These are phyloP conservation scores for Notiomystis cincta DNA, from an alignment of 2,113 vertebrate species.

Conservation along the genomic window DNA sequence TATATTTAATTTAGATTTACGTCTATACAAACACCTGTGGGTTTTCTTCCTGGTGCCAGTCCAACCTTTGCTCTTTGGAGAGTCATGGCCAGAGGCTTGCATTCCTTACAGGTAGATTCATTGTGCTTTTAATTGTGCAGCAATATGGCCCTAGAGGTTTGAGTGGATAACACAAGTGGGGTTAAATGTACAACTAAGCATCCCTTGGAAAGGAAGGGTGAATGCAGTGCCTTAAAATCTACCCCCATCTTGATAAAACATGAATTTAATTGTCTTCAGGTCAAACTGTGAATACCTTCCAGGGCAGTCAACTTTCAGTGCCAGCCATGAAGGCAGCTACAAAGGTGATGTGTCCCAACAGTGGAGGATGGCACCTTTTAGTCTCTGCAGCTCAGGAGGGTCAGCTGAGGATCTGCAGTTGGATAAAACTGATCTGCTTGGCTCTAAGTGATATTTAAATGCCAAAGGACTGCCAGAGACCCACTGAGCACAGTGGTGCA, in stretches of 20 bases:
- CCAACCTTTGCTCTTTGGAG: background rate
- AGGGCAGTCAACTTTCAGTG: background rate
- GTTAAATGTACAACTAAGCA: background rate
- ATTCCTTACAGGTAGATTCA: background rate
- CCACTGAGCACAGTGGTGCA: background rate
- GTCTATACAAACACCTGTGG: background rate
- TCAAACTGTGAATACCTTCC: background rate
- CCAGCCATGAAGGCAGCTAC: background rate
- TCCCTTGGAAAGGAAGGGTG: background rate
- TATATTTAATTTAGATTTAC: background rate
- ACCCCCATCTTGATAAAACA: background rate
- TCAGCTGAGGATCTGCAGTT: background rate
- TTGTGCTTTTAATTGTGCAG: background rate
- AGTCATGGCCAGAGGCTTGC: background rate
- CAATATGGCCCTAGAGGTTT: background rate
- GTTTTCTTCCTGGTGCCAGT: background rate
- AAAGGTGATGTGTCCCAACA: background rate
- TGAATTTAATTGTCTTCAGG: background rate
- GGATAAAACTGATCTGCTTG: background rate
- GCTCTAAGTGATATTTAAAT: background rate
- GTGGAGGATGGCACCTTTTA: background rate
- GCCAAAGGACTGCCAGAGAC: background rate
- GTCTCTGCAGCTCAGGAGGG: background rate
- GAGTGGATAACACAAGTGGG: background rate
- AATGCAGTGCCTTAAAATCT: background rate